These are phyloP conservation scores for Mastacembelus armatus DNA, from an alignment of 2,797 vertebrate species.

Conservation along the genomic window DNA sequence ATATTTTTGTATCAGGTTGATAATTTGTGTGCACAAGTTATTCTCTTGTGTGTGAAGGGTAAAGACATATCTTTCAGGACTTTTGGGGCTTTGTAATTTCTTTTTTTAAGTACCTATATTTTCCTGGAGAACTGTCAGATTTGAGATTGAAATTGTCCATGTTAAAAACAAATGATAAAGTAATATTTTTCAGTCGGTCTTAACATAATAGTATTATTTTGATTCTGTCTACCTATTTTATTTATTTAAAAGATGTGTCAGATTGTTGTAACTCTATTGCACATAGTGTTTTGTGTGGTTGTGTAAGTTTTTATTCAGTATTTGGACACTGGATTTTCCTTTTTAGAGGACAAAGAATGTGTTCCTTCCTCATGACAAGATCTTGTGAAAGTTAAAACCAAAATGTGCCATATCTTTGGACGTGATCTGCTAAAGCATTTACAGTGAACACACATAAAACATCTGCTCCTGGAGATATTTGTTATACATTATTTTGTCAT, in stretches of 20 bases:
- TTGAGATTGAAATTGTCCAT: constrained; percentile 13
- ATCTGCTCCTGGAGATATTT: background rate
- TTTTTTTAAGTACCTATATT: constrained; percentile 44
- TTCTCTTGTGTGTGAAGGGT: background rate
- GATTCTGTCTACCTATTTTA: constrained; percentile 50
- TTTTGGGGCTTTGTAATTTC: background rate
- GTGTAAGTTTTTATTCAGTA: constrained; percentile 45
- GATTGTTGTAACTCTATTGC: constrained; percentile 49
- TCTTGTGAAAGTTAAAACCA: background rate
- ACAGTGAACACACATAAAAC: background rate
- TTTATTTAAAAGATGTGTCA: constrained; percentile 65
- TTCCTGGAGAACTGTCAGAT: constrained; percentile 9
- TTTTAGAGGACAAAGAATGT: background rate
- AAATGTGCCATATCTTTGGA: constrained; percentile 2
- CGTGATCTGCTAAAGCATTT: background rate
- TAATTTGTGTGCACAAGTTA: background rate
- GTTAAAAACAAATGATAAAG: background rate
- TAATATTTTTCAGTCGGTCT: constrained; percentile 41
- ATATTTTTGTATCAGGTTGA: background rate
- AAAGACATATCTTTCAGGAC: constrained; percentile 2
- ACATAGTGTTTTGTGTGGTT: constrained; percentile 41
- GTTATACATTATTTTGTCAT: constrained; percentile 2
- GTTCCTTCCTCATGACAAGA: background rate
- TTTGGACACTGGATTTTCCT: constrained; percentile 40
- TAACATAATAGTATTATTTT: constrained; percentile 46